Base-by-base conservation (phyloP, 2,888 invertebrate species). In the Lysandra coridon region DNA sequence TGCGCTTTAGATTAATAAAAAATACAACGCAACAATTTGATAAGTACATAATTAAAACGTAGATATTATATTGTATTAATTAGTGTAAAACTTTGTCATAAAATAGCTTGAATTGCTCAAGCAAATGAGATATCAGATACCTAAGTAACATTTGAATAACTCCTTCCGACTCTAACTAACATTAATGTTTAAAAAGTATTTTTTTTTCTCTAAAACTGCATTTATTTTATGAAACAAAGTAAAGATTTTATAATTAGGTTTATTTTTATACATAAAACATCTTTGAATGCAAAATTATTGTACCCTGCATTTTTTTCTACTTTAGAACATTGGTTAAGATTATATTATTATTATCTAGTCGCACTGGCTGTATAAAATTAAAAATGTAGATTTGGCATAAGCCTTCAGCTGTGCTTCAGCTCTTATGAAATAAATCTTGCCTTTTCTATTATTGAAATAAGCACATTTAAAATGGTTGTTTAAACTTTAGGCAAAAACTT, bases 181-280 rank as follows among this genome's bases (percentile, higher is more conserved):
- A 44, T 44, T 7, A 6, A 40, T 5, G 40, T 40, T 40, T 40
- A 40, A 40, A 40, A 44, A 60, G 6, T 62, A 10, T 23, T 23
- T 23, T 30, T 64, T 23, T 62, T 62, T 30, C 10, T 69, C 69
- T 69, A 33, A 69, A 10, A 30, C 33, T 69, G 69, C 69, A 69
- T 69, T 69, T 69, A 69, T 69, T 69, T 69, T 69, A 33, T 14
- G 33, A 69, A 64, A 64, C 64, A 64, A 14, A 62, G 12, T 64
- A 64, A 4, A 69, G 12, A 33, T 33, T 33, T 4, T 33, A 69
- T 69, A 60, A 53, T 62, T 30, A 62, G 7, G 23, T 62, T 62
- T 62, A 62, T 62, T 69, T 69, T 69, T 69, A 69, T 69, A 69
- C 33, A 60, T 17, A n/a, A 60, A 60, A 60, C 4, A 60, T 5